Base-by-base conservation (phyloP, 1,140 invertebrate genomes). In the Nasonia giraulti region DNA sequence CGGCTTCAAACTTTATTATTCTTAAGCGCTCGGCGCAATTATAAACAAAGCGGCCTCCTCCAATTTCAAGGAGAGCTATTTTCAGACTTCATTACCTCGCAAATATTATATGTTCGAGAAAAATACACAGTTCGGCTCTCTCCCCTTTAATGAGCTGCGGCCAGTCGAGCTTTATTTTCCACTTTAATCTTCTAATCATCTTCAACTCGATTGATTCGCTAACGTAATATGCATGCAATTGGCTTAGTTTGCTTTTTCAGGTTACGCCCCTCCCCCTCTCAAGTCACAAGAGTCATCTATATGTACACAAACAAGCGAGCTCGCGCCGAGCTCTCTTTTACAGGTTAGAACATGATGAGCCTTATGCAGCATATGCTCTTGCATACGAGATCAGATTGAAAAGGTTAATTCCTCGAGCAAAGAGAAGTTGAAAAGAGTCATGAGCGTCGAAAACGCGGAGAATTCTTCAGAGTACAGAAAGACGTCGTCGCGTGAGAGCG, bases 41-140 rank as follows among this genome's bases (percentile, higher is more conserved):
- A 78, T 78, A 62, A 62, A 78, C 31, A 78, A 66, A 77, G 55
- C 20, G 55, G 17, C 55, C 20, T n/a, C 17, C 55, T n/a, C 3
- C 4, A n/a, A n/a, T n/a, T 62, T n/a, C 17, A 6, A 62, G 17
- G 20, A 7, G 55, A 62, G 20, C 2, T 62, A n/a, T 6, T 62
- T 20, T n/a, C 17, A 4, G 6, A 62, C 20, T n/a, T 62, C 55
- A n/a, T n/a, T 62, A 14, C 55, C 55, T 62, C 17, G 3, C 17
- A 62, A 62, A 62, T 6, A 20, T 55, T 55, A 55, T n/a, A 62
- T n/a, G 6, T 20, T 17, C 47, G 12, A 2, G 47, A 50, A 50
- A 50, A 62, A 62, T 20, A 62, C 7, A 6, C 17, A 20, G 4
- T 37, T 37, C 33, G 5, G 33, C 33, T 4, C 33, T 37, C 33